phyloP scores from a whole-genome alignment of 2,888 invertebrate genomes.

The Lissonota sp. region DNA sequence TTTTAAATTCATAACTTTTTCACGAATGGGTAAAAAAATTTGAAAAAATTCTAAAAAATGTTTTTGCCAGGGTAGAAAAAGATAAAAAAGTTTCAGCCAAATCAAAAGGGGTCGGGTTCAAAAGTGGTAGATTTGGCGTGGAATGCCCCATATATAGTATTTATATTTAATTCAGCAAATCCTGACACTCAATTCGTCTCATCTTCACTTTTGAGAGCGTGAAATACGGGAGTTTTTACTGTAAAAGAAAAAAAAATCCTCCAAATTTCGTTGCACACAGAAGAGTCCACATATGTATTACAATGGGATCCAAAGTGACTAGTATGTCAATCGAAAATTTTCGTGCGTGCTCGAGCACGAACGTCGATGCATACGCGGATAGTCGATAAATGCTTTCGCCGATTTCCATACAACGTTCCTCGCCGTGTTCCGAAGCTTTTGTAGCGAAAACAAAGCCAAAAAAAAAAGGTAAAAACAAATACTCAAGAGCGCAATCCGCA shows the following conservation, averaged over 20 bases:
- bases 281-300: neutral
- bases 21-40: too few species aligned
- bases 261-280: neutral
- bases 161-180: too few species aligned
- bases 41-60: too few species aligned
- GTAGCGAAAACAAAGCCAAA: constrained; percentile 32
- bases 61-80: too few species aligned
- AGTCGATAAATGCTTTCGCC: constrained; percentile 58
- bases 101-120: too few species aligned
- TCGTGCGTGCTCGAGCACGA: neutral
- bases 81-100: too few species aligned
- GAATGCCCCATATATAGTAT: too few species aligned
- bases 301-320: neutral
- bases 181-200: too few species aligned
- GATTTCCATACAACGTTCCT: constrained; percentile 53
- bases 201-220: too few species aligned
- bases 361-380: neutral
- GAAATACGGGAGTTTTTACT: too few species aligned
- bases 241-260: neutral
- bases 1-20: too few species aligned
- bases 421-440: constrained; percentile 41
- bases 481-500: neutral
- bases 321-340: neutral
- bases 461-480: constrained; percentile 13
- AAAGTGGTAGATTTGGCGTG: too few species aligned